These are phyloP conservation scores for Corythornis cristatus DNA, from an alignment of 2,113 vertebrate genomes.

Conservation along the genomic window DNA sequence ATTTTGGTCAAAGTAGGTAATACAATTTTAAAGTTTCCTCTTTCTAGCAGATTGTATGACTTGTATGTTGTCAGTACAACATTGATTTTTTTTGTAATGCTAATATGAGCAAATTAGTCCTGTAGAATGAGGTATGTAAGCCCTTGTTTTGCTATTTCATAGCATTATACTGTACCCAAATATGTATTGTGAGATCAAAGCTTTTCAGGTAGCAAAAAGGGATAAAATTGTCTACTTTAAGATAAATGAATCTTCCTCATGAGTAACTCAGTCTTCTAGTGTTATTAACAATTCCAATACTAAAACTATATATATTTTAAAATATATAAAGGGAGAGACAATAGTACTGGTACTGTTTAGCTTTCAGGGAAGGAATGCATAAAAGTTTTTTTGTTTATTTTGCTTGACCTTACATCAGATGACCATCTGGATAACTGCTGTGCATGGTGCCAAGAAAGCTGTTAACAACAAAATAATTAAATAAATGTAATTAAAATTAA, in stretches of 20 bases:
- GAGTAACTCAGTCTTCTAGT: neutral
- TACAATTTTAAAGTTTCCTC: conserved; percentile 1
- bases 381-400: conserved; percentile 49
- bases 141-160: neutral
- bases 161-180: neutral
- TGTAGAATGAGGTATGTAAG: neutral
- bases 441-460: neutral
- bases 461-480: conserved; percentile 49
- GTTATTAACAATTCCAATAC: neutral
- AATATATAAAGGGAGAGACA: neutral
- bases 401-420: conserved; percentile 41
- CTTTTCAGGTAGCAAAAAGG: neutral
- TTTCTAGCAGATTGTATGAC: neutral
- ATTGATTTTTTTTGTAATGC: neutral
- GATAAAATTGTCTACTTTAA: neutral
- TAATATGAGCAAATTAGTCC: neutral
- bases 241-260: neutral
- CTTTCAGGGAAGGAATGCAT: neutral
- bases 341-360: neutral
- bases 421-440: conserved; percentile 43
- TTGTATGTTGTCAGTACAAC: neutral
- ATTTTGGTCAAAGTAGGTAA: conserved; percentile 6
- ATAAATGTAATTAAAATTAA: conserved; percentile 57
- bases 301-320: neutral
- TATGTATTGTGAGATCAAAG: neutral